Base-by-base conservation (phyloP, 2,113 vertebrate species). In the Addax nasomaculatus region DNA sequence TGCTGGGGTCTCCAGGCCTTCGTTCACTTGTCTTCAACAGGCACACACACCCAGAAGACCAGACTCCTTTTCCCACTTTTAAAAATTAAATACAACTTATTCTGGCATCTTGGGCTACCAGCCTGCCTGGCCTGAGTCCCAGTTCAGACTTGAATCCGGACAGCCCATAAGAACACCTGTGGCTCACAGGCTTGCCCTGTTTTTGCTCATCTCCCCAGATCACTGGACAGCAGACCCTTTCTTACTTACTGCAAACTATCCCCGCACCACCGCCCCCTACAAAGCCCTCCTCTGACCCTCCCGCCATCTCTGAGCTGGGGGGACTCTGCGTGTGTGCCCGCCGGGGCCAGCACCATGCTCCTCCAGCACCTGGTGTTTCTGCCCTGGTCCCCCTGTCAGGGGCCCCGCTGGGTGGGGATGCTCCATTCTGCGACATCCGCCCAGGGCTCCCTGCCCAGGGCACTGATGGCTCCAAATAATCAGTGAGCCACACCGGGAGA, bases 231-330 rank as follows among this genome's bases (percentile, higher is more conserved):
- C 3, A 3, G 7, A 55, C 14, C 33, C 36, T 55, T 47, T 57
- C 53, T 39, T 23, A 16, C 45, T 53, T 45, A 33, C 39, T 33
- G 30, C 30, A 43, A 30, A 51, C 15, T 47, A 79, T 16, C 7
- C 43, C 5, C 25, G 4, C 4, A 0, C 36, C 15, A 30, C 60
- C 0, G 2, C 5, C 11, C 30, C 27, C n/a, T n/a, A 27, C 17
- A 17, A 58, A 19, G 36, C 83, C 27, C 55, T 85, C 36, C 33
- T 8, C 53, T 29, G 83, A 76, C 33, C 11, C 51, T 27, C 79
- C 43, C 1, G 3, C 30, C 10, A n/a, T 53, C 47, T 81, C 49
- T 81, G 33, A 53, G 49, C 79, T 5, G 0, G 19, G 49, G 49
- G 11, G 3, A 19, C 79, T 81, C 30, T 7, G 19, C 0, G 1